These are phyloP conservation scores for Pomacea maculata DNA, from an alignment of 1,140 invertebrate species.

Conservation along the genomic window DNA sequence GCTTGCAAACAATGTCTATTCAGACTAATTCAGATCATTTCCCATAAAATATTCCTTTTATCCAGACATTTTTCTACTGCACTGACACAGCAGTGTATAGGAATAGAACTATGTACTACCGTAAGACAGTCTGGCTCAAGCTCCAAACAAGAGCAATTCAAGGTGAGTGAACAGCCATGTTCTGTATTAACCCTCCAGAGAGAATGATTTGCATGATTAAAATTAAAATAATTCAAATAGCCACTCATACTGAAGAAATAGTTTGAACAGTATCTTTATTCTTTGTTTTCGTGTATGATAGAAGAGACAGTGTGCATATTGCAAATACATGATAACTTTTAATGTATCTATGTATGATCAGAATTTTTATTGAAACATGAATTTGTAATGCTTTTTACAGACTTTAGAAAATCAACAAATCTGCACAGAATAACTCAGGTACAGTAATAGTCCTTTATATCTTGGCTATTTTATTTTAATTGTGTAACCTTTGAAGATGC, in stretches of 20 bases:
- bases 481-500: too few relatives aligned
- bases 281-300: too few relatives aligned
- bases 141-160: slow-evolving; percentile 24
- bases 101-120: slow-evolving; percentile 42
- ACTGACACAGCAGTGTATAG: slow-evolving; percentile 41
- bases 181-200: too few relatives aligned
- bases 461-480: too few relatives aligned
- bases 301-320: too few relatives aligned
- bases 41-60: slow-evolving; percentile 12
- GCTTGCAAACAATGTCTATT: not conserved
- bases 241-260: too few relatives aligned
- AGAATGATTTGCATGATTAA: too few relatives aligned
- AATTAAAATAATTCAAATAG: too few relatives aligned
- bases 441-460: not conserved
- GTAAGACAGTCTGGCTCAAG: slow-evolving; percentile 38
- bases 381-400: not conserved
- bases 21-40: not conserved
- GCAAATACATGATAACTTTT: too few relatives aligned
- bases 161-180: slow-evolving; percentile 4
- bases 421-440: not conserved
- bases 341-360: too few relatives aligned
- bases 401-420: slow-evolving; percentile 11
- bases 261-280: too few relatives aligned
- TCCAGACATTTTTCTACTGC: slow-evolving; percentile 43
- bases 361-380: too few relatives aligned